Conservation (phyloP, 1,140 invertebrate genomes). For the Lordiphosa clarofinis region DNA sequence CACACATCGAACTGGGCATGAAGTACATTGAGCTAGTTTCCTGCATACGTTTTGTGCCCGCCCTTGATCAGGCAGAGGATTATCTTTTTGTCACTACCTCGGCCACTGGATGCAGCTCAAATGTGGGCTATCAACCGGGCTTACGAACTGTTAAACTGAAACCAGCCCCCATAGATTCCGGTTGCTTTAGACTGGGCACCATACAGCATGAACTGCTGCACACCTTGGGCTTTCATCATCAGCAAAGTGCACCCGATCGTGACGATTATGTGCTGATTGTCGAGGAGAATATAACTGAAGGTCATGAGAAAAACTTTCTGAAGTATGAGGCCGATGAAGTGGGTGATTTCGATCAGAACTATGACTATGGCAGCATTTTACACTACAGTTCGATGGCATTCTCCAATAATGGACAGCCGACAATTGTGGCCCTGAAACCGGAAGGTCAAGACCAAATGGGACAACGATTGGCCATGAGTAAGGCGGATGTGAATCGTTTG, state of each 20-base stretch:
- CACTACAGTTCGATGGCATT: slow-evolving; percentile 87
- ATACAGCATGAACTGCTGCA: slow-evolving; percentile 86
- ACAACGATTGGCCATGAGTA: slow-evolving; percentile 81
- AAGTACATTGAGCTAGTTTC: slow-evolving; percentile 68
- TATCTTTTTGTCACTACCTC: slow-evolving; percentile 39
- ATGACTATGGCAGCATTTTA: slow-evolving; percentile 86
- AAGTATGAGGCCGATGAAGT: slow-evolving; percentile 80
- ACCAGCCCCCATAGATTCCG: slow-evolving; percentile 29
- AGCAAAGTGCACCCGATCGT: slow-evolving; percentile 86
- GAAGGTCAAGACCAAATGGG: slow-evolving; percentile 78
- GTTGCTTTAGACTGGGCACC: slow-evolving; percentile 79
- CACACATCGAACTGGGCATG: slow-evolving; percentile 59
- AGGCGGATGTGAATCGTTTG: slow-evolving; percentile 81
- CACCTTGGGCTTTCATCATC: slow-evolving; percentile 85
- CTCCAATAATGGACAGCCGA: slow-evolving; percentile 85
- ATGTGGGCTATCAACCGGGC: slow-evolving; percentile 80
- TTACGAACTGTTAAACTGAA: slow-evolving; percentile 77
- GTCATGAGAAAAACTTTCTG: slow-evolving; percentile 81
- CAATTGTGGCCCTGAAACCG: slow-evolving; percentile 82
- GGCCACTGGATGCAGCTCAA: slow-evolving; percentile 79
- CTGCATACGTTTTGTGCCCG: slow-evolving; percentile 57
- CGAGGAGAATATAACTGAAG: slow-evolving; percentile 85
- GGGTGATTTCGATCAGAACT: slow-evolving; percentile 80
- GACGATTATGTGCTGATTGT: slow-evolving; percentile 85
- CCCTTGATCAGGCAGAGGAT: slow-evolving; percentile 18